Evolutionary conservation across 2,888 invertebrate species (phyloP), one percentile per base, ranked within the genome.

Genomic region (Sarcophaga subvicina): DNA sequence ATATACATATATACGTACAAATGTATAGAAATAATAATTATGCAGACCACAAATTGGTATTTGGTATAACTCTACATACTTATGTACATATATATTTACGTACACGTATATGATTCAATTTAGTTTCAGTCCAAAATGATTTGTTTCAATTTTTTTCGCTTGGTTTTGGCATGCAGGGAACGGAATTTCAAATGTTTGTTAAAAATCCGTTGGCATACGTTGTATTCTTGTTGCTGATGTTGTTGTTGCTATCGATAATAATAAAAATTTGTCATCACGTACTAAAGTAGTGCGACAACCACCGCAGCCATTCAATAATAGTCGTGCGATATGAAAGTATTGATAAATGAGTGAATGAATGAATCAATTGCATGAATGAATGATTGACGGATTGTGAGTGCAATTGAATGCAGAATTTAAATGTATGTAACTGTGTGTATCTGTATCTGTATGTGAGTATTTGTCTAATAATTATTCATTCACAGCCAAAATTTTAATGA

Each of bases 151-250:
- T 27, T 22, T 54, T 37, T 37, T 6, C 37, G 0, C 6, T 37
- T 37, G 37, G 0, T 27, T 37, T 37, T 37, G 37, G 37, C 37
- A 37, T 37, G 37, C 10, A 12, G 25, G 37, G 37, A 27, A 27
- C 60, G 47, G 14, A 76, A 77, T 73, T 77, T 69, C 10, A 76
- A 83, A 8, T 81, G 71, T n/a, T 17, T 71, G 5, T 71, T 22
- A 63, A 72, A 84, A 80, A 77, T 62, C 25, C 78, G 77, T 73
- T 78, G 60, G 73, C 67, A 79, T 54, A 80, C 76, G 78, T 63
- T 71, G 45, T 71, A 10, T 83, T 77, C 1, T 59, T 75, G 25
- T 81, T 75, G 49, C 3, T 14, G 14, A 59, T 60, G 2, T 60
- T 67, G 4, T 27, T 49, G 49, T 49, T 37, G 64, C 37, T 76